phyloP scores from a whole-genome alignment of 2,797 vertebrate species.

The Chromis chromis region DNA sequence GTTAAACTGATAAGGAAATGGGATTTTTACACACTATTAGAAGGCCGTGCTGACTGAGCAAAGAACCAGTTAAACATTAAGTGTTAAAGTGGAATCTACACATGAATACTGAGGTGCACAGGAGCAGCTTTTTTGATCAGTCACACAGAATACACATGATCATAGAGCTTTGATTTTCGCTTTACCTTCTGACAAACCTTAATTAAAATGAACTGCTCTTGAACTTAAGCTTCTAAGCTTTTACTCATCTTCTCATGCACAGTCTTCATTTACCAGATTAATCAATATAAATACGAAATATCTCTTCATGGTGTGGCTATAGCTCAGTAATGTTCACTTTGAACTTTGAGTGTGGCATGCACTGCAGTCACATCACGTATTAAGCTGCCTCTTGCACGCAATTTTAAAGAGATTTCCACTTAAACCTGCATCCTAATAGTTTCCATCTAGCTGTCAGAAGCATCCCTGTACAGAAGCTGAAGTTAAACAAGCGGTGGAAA shows the following conservation, averaged over 20 bases:
- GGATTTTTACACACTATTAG: conserved; percentile 50
- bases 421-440: neutral
- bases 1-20: conserved; percentile 56
- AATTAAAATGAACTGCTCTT: conserved; percentile 25
- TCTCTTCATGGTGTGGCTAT: neutral
- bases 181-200: neutral
- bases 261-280: conserved; percentile 4
- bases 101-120: neutral
- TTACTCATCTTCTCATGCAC: neutral
- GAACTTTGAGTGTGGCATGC: neutral
- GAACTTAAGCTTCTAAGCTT: neutral
- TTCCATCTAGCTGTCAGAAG: conserved; percentile 15
- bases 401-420: neutral
- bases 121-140: conserved; percentile 16
- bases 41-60: conserved; percentile 25
- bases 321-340: conserved; percentile 16
- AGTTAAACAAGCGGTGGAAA: neutral
- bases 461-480: neutral
- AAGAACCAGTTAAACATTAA: conserved; percentile 63
- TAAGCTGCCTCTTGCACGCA: neutral
- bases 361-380: conserved; percentile 7
- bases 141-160: conserved; percentile 6
- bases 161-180: conserved; percentile 17
- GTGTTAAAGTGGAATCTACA: conserved; percentile 11
- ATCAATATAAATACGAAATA: conserved; percentile 20